Conservation (phyloP, 2,113 vertebrate species). For the Pleuronectes platessa region DNA sequence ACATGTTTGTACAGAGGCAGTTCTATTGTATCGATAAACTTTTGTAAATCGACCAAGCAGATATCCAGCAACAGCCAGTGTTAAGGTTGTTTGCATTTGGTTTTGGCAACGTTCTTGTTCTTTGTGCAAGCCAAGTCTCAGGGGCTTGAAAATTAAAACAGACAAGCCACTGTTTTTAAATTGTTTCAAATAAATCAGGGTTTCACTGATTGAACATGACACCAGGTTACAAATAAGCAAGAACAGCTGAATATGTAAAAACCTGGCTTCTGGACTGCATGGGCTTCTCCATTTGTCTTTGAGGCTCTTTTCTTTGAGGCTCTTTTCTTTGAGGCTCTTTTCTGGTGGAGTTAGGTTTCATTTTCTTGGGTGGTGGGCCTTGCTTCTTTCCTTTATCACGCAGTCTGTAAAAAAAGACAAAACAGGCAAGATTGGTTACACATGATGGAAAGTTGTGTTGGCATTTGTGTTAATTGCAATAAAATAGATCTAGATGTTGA, state of each 20-base stretch:
- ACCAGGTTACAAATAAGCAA: neutral
- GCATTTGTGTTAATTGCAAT: neutral
- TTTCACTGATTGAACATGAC: neutral
- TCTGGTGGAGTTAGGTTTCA: conserved; percentile 62
- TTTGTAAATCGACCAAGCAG: neutral
- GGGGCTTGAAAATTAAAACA: neutral
- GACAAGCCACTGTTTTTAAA: neutral
- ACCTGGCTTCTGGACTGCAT: conserved; percentile 76
- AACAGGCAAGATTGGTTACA: too few relatives aligned
- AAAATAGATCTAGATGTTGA: neutral
- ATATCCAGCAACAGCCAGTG: too few relatives aligned
- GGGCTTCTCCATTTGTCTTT: conserved; percentile 70
- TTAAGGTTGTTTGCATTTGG: neutral
- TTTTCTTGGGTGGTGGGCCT: conserved; percentile 73
- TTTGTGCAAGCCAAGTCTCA: neutral
- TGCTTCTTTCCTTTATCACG: conserved; percentile 85
- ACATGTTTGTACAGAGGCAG: neutral
- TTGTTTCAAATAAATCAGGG: neutral
- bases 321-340: conserved; percentile 60
- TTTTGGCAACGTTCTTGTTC: neutral
- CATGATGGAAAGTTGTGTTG: neutral
- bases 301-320: conserved; percentile 52
- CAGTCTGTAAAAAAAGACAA: conserved; percentile 70
- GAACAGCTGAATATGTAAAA: neutral
- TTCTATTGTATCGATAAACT: neutral